Base-by-base conservation (phyloP, 1,140 invertebrate species). In the Drosophila sucinea region DNA sequence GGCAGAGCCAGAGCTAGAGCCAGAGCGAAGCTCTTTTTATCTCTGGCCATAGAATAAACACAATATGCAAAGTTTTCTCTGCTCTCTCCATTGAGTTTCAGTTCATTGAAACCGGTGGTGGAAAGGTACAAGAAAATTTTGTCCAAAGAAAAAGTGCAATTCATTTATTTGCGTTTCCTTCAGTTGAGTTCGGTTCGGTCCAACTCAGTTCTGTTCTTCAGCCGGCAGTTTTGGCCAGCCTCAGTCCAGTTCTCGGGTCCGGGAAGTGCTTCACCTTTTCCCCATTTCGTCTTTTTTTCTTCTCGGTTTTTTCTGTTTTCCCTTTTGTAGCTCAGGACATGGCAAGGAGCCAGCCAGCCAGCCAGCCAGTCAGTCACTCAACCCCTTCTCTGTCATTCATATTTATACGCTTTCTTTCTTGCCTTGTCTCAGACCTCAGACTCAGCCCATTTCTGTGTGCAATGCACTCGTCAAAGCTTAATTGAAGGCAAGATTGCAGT, bases 391-490 rank as follows among this genome's bases (percentile, higher is more conserved):
- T 75, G 54, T 83, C 80, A 87, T 87, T 83, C 84, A 87, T 89
- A 87, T 89, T 80, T 89, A 89, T 83, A 70, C 67, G 67, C 77
- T 80, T 87, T 89, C 81, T 84, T 82, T 71, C 73, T 60, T 62
- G 67, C 33, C 73, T 63, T 76, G 72, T 68, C 73, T 74, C 71
- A 75, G 72, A 66, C 61, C 69, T 30, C 30, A 35, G 6, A 66
- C 27, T 38, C 60, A 33, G 8, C 25, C 44, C 72, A 70, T 55
- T 57, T 54, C 68, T 83, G 79, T 79, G 62, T 90, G 79, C 82
- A 81, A 73, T 91, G 90, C 90, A 91, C 90, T 91, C 90, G 83
- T 91, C 90, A 91, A 91, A 90, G 90, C 90, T 91, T 91, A 91
- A 91, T 91, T 91, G 90, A 91, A 91, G 90, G 82, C 90, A 90